Percentiles rank a stretch among this genome's conserved stretches.
Evolutionary conservation across 2,888 invertebrate genomes (phyloP).

Genomic region (Trachelus troglodyta): DNA sequence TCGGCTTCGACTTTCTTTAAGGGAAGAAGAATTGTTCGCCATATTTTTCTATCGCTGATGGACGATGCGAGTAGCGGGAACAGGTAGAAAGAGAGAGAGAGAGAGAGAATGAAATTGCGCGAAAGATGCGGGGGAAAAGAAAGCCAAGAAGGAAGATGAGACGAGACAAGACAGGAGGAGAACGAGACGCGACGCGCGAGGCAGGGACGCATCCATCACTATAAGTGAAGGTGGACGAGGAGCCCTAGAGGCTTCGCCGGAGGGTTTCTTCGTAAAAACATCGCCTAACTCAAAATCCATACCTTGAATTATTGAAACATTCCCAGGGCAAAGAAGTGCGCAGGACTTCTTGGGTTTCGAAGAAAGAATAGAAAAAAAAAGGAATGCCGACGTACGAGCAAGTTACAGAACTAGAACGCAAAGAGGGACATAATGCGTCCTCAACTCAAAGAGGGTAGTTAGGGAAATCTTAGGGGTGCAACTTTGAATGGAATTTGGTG

Average conservation of each 20-base stretch:
- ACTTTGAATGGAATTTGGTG: no score
- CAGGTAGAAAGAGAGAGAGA: not conserved
- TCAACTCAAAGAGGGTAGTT: no score
- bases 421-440: no score
- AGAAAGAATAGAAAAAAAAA: not conserved
- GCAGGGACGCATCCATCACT: conserved; percentile 46
- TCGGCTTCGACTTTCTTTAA: not conserved
- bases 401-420: no score
- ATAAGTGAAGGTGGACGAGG: conserved; percentile 37
- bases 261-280: conserved; percentile 37
- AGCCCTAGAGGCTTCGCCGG: conserved; percentile 36
- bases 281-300: conserved; percentile 48
- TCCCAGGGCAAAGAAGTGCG: conserved; percentile 24
- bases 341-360: not conserved
- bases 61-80: conserved; percentile 1
- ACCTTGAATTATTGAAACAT: conserved; percentile 53
- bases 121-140: not conserved
- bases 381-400: not conserved
- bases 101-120: not conserved
- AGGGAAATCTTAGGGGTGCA: no score
- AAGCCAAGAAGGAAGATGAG: conserved; percentile 28
- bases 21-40: not conserved
- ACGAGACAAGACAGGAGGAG: no score
- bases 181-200: conserved; percentile 26
- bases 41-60: conserved; percentile 2